Evolutionary conservation across 2,113 vertebrate species (phyloP).

Genomic region (Toxostoma redivivum): DNA sequence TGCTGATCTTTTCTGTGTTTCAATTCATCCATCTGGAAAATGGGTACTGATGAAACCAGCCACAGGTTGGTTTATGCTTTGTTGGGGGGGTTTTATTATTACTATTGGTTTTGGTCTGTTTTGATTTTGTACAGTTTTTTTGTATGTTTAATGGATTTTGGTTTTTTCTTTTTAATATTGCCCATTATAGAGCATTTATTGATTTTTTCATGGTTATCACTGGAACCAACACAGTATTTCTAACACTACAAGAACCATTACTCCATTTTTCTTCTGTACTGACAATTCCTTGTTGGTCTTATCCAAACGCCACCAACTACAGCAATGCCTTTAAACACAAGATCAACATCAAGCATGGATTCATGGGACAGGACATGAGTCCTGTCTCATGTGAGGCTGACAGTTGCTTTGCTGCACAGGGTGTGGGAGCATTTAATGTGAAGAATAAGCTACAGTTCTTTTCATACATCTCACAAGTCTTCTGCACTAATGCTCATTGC

Average conservation of each 20-base stretch:
- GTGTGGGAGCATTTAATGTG: not conserved
- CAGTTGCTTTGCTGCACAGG: not conserved
- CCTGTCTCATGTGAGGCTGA: not conserved
- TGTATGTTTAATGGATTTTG: not conserved
- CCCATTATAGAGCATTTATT: not conserved
- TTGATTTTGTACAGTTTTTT: not conserved
- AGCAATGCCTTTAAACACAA: not conserved
- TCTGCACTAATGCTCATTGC: not conserved
- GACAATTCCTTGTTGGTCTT: not conserved
- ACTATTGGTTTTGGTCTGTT: not conserved
- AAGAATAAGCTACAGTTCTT: not conserved
- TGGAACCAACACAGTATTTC: not conserved
- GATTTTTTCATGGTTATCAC: not conserved
- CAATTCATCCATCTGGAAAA: not conserved
- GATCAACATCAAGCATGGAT: not conserved
- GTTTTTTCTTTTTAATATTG: not conserved
- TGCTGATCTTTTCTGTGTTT: not conserved
- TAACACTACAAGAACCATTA: not conserved
- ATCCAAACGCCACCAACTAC: not conserved
- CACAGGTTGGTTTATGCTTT: not conserved
- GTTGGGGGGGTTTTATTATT: fast-evolving
- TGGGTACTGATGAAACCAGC: not conserved
- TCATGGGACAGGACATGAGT: not conserved
- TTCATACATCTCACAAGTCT: not conserved
- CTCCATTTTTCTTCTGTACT: not conserved